Evolutionary conservation across 2,797 vertebrate species (phyloP).

Genomic region (Buphagus erythrorhynchus): DNA sequence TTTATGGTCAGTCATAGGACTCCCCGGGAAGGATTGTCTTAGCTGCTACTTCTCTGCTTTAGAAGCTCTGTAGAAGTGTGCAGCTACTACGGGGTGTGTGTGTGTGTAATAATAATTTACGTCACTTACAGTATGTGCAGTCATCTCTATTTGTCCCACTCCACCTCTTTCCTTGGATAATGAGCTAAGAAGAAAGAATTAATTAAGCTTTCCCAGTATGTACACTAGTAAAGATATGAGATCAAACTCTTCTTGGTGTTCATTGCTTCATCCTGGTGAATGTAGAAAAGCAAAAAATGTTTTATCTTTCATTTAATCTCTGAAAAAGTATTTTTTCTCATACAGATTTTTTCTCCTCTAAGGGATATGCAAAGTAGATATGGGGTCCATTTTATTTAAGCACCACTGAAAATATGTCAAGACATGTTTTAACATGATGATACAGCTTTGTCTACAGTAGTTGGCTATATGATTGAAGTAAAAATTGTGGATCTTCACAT

Average conservation of each 20-base stretch:
- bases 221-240: background rate
- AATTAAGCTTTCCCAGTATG: background rate
- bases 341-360: background rate
- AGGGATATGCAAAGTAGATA: background rate
- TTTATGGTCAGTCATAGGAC: background rate
- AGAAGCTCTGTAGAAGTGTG: background rate
- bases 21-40: background rate
- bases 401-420: background rate
- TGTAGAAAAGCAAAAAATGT: background rate
- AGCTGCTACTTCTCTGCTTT: background rate
- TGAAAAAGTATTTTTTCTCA: background rate
- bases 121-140: background rate
- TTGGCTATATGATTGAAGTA: background rate
- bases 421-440: background rate
- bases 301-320: background rate
- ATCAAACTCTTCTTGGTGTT: background rate
- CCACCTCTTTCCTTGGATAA: background rate
- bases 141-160: background rate
- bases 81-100: no score
- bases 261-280: background rate
- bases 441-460: background rate
- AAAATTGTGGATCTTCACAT: background rate
- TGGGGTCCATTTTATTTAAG: background rate
- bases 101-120: accelerated
- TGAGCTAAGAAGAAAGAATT: background rate